A percentile compares a stretch with the other conserved stretches of the same genome.
phyloP scores from a whole-genome alignment of 2,797 vertebrate species.

The Botia kubotai region DNA sequence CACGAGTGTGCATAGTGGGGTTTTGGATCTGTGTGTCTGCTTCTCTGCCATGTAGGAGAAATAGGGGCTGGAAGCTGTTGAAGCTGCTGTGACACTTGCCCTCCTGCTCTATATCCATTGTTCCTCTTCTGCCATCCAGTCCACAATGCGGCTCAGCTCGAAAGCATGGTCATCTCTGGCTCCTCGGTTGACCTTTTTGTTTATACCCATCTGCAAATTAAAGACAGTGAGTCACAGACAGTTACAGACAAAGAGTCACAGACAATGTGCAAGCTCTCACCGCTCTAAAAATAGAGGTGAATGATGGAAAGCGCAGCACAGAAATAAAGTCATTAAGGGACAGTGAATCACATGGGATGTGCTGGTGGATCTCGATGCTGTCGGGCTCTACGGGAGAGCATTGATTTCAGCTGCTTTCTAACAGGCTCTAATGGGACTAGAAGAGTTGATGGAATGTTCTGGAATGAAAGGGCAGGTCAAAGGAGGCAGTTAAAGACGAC shows the following conservation, averaged over 20 bases:
- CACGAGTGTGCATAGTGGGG: neutral
- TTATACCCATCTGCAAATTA: slow-evolving; percentile 37
- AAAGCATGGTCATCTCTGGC: slow-evolving; percentile 29
- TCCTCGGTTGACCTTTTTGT: slow-evolving; percentile 34
- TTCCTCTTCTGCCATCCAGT: slow-evolving; percentile 1
- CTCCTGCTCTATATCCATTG: neutral
- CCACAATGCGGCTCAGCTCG: neutral
- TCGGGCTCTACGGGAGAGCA: slow-evolving; percentile 2
- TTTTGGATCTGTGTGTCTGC: neutral
- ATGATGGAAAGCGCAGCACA: slow-evolving; percentile 12
- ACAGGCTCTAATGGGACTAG: slow-evolving; percentile 19
- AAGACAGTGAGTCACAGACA: neutral
- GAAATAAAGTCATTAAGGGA: slow-evolving; percentile 39
- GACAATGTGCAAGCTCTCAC: neutral
- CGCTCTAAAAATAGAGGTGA: slow-evolving; percentile 29
- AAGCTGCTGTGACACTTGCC: neutral
- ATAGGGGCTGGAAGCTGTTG: neutral
- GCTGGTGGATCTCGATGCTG: neutral
- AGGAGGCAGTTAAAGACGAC: slow-evolving; percentile 19
- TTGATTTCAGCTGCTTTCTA: slow-evolving; percentile 37
- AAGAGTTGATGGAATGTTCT: slow-evolving; percentile 47
- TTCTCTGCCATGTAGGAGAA: neutral
- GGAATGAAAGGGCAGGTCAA: slow-evolving; percentile 41
- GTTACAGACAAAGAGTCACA: neutral
- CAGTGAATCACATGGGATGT: slow-evolving; percentile 18